Evolutionary conservation across 2,888 invertebrate genomes (phyloP).

Genomic region (Ophraella communa): DNA sequence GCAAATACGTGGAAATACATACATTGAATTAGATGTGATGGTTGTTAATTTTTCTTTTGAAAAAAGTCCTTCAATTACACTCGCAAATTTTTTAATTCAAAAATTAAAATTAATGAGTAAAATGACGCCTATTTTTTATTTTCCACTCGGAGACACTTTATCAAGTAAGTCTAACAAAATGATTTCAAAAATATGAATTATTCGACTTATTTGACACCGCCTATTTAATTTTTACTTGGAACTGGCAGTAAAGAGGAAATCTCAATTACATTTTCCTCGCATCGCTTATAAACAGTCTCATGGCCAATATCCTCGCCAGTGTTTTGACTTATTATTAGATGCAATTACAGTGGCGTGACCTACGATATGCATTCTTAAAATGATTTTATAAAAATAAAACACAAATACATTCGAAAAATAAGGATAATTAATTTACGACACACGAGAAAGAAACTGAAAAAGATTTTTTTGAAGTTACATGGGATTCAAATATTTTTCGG

Average conservation of each 20-base stretch:
- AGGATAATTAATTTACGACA: too few relatives aligned
- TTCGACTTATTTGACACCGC: conserved; percentile 21
- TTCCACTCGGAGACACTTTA: neutral
- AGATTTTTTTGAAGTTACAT: too few relatives aligned
- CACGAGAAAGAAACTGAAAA: too few relatives aligned
- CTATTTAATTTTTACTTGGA: conserved; percentile 30
- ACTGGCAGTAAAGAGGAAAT: conserved; percentile 34
- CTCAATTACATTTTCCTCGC: conserved; percentile 35
- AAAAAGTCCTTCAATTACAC: conserved; percentile 1
- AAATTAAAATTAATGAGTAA: conserved; percentile 20
- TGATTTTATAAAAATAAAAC: neutral
- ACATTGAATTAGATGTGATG: too few relatives aligned
- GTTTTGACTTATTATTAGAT: conserved; percentile 35
- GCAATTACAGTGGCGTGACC: conserved; percentile 26
- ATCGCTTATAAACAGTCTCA: conserved; percentile 33
- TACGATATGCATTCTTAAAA: neutral
- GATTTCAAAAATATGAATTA: conserved; percentile 25
- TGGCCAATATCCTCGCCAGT: conserved; percentile 35
- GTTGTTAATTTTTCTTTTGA: neutral
- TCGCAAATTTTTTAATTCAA: neutral
- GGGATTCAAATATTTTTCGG: too few relatives aligned
- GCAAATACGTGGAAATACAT: too few relatives aligned
- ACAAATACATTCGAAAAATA: neutral
- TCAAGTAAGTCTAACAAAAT: conserved; percentile 6
- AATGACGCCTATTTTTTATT: conserved; percentile 15